Base-by-base conservation (phyloP, 1,140 invertebrate species). In the Rhynchophorus ferrugineus region DNA sequence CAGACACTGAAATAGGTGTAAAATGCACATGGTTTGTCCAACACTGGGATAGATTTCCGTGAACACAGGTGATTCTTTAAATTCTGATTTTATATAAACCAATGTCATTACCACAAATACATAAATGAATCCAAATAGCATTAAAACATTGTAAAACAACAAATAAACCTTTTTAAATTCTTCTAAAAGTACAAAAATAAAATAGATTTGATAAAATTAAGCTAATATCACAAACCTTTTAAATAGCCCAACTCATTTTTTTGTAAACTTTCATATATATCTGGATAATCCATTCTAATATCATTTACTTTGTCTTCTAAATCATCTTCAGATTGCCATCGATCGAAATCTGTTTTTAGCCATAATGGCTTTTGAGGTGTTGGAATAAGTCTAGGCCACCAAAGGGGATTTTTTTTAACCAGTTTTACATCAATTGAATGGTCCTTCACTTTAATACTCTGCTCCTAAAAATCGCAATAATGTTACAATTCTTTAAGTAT, bases 341-440 rank as follows among this genome's bases (percentile, higher is more conserved):
- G 77, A 67, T 92, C 89, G 76, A 91, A 92, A 73, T 92, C 89
- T 60, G 91, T 83, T 75, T 93, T 95, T 1, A 96, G 70, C 91
- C 91, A 96, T 0, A 82, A 79, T 2, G 87, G 87, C 67, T 94
- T 95, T 61, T 84, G 80, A 11, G 82, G 81, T 50, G 85, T 77
- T 41, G 80, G 76, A 3, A 82, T 86, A 19, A 95, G 69, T 48
- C 91, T 71, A 1, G 88, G 86, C 92, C 91, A 95, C 79, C 83
- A 91, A 18, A 76, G 79, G 11, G 72, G 70, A 36, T 77, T 72
- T 38, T 73, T 69, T 68, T 95, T 95, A 39, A 74, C 77, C 36
- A 95, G 72, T 1, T 76, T 68, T 63, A 94, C 77, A 54, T 91
- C 84, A 18, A 95, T 79, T 65, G 85, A 79, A 41, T 83, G 79